A percentile compares a stretch with the other conserved stretches of the same genome.
These are phyloP conservation scores for Arvicanthis niloticus DNA, from an alignment of 2,113 vertebrate species.

Conservation along the genomic window DNA sequence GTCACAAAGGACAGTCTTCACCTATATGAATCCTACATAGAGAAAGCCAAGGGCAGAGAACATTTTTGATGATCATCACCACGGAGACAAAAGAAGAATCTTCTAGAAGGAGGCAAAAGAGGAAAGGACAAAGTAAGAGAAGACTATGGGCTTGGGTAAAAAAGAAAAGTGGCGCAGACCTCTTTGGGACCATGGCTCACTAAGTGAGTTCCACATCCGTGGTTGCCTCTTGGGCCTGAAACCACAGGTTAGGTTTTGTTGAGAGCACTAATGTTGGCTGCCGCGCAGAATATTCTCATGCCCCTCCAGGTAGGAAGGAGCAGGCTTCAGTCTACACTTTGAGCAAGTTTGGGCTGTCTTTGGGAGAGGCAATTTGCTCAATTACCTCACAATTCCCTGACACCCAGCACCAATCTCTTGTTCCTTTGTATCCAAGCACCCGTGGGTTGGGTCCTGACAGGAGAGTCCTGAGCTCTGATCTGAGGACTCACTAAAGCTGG, in stretches of 20 bases:
- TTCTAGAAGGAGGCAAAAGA: background rate
- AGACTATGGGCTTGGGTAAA: background rate
- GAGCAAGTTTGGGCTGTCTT: rapidly evolving
- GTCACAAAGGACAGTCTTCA: background rate
- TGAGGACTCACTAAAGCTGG: background rate
- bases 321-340: rapidly evolving
- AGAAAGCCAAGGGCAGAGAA: background rate
- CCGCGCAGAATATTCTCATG: rapidly evolving
- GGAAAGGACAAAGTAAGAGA: background rate
- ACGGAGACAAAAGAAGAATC: background rate
- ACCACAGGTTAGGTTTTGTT: background rate
- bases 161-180: background rate
- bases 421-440: background rate
- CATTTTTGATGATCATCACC: background rate
- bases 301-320: background rate
- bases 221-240: background rate
- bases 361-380: background rate
- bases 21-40: background rate
- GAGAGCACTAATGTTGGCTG: background rate
- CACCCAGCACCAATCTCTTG: rapidly evolving
- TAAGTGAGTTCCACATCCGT: background rate
- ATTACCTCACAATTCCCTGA: background rate
- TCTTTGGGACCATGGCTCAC: rapidly evolving
- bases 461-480: background rate
- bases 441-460: background rate